Percentiles rank a stretch among this genome's conserved stretches.
These are phyloP conservation scores for Cacatua alba DNA, from an alignment of 2,113 vertebrate species.

Conservation along the genomic window DNA sequence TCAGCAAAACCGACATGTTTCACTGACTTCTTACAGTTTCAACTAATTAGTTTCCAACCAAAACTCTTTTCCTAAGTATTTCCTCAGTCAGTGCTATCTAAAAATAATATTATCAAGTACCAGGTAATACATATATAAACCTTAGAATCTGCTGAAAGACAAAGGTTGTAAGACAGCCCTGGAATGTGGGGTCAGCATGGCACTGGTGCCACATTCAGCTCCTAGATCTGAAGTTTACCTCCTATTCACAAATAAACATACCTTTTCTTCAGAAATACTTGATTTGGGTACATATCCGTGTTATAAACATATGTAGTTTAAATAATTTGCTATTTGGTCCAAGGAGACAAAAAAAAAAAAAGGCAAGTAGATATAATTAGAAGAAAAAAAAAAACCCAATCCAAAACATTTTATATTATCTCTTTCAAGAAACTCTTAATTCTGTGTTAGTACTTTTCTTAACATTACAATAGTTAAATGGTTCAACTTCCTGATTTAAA, in stretches of 20 bases:
- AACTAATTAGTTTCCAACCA: neutral
- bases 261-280: neutral
- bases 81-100: neutral
- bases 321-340: neutral
- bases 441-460: neutral
- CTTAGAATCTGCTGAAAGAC: neutral
- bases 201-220: neutral
- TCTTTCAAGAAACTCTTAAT: neutral
- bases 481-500: neutral
- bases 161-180: neutral
- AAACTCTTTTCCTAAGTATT: neutral
- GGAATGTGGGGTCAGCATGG: neutral
- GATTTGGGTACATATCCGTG: neutral
- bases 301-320: neutral
- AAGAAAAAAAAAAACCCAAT: neutral
- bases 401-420: neutral
- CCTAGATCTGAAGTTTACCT: neutral
- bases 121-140: neutral
- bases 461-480: neutral
- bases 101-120: neutral
- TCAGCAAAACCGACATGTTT: neutral
- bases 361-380: neutral
- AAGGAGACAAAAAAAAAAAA: neutral
- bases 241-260: neutral
- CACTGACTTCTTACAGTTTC: neutral